Conservation (phyloP, 2,888 invertebrate species). For the Melolontha melolontha region DNA sequence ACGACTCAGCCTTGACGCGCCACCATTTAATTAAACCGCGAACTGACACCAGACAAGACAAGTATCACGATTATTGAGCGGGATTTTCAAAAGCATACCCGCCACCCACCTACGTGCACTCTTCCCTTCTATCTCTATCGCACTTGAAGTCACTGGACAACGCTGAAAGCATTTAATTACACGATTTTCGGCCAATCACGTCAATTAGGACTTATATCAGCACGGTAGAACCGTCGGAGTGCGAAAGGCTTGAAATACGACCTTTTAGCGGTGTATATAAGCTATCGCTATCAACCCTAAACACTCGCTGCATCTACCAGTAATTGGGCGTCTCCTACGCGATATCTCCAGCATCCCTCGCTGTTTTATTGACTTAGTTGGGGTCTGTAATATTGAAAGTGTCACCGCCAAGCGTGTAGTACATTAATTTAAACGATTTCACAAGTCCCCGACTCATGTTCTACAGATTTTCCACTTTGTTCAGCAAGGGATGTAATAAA, state of each 20-base stretch:
- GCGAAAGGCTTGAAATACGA: too few relatives aligned
- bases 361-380: constrained; percentile 59
- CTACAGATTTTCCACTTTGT: constrained; percentile 49
- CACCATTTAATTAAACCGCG: constrained; percentile 47
- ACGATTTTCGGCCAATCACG: constrained; percentile 7
- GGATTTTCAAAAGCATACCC: constrained; percentile 25
- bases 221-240: too few relatives aligned
- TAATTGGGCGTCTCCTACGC: constrained; percentile 59
- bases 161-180: constrained; percentile 13
- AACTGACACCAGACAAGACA: constrained; percentile 43
- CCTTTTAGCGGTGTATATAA: too few relatives aligned
- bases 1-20: constrained; percentile 27
- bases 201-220: constrained; percentile 4
- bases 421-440: constrained; percentile 58
- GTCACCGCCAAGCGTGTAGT: constrained; percentile 58
- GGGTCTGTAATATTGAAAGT: constrained; percentile 59
- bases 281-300: constrained; percentile 57
- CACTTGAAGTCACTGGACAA: not conserved
- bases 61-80: constrained; percentile 37
- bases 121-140: constrained; percentile 1
- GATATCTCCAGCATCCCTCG: constrained; percentile 52
- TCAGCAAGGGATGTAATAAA: constrained; percentile 37
- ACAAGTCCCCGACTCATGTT: constrained; percentile 45
- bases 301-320: constrained; percentile 55
- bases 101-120: not conserved